phyloP scores from a whole-genome alignment of 2,797 vertebrate genomes.

The Eleutherodactylus coqui region DNA sequence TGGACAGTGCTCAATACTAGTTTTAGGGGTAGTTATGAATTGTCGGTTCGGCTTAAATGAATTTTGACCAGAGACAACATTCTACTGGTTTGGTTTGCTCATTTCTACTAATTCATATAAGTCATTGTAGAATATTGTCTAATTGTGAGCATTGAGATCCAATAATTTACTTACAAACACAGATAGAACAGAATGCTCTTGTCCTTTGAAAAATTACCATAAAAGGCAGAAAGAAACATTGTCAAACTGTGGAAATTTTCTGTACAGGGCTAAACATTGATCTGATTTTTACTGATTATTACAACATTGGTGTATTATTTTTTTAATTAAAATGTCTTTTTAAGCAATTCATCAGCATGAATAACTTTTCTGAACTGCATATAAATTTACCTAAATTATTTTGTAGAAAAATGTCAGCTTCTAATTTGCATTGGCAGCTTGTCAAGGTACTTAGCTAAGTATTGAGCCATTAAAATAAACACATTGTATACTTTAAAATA shows the following conservation, averaged over 20 bases:
- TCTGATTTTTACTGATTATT: conserved; percentile 2
- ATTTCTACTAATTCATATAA: too few relatives aligned
- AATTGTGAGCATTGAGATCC: too few relatives aligned
- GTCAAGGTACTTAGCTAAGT: conserved; percentile 31
- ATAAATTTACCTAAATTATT: conserved; percentile 17
- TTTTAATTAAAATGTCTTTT: conserved; percentile 11
- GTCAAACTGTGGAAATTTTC: background rate
- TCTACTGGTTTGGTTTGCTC: too few relatives aligned
- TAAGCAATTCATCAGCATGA: conserved; percentile 36
- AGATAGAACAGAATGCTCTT: too few relatives aligned
- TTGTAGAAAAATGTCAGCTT: conserved; percentile 16
- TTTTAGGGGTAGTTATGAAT: too few relatives aligned
- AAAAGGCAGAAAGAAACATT: too few relatives aligned
- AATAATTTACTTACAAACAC: too few relatives aligned
- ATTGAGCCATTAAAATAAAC: conserved; percentile 38
- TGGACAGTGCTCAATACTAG: too few relatives aligned
- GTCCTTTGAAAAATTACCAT: too few relatives aligned
- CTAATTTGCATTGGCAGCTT: conserved; percentile 33
- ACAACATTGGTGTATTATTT: background rate
- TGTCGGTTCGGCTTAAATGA: too few relatives aligned
- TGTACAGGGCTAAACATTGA: background rate
- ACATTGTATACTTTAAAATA: conserved; percentile 29
- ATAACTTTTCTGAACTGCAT: background rate
- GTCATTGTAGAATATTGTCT: too few relatives aligned
- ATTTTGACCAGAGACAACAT: too few relatives aligned